Percentiles rank a stretch among this genome's conserved stretches.
Evolutionary conservation across 1,140 invertebrate genomes (phyloP).

Genomic region (Druon quercuslanigerum): DNA sequence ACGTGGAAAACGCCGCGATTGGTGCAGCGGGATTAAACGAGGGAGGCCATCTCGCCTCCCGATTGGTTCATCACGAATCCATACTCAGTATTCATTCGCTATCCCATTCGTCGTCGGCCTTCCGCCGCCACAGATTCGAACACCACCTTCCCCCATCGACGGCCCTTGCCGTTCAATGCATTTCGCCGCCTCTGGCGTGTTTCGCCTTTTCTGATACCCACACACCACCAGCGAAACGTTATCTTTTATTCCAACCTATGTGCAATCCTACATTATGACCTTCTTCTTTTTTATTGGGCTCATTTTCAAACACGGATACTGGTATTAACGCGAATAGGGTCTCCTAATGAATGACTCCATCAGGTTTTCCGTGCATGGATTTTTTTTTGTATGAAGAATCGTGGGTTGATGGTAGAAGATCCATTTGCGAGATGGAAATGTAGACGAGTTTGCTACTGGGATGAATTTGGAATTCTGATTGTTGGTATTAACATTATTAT

Average conservation of each 20-base stretch:
- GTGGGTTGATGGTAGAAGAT: too few species aligned
- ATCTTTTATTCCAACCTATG: constrained; percentile 17
- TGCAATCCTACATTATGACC: constrained; percentile 14
- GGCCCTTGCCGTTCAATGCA: constrained; percentile 44
- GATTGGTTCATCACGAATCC: constrained; percentile 61
- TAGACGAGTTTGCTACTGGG: too few species aligned
- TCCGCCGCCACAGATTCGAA: constrained; percentile 43
- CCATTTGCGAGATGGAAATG: too few species aligned
- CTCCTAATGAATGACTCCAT: too few species aligned
- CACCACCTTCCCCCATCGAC: constrained; percentile 47
- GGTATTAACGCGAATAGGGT: too few species aligned
- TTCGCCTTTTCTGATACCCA: constrained; percentile 45
- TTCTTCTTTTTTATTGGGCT: neutral
- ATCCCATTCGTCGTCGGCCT: constrained; percentile 56
- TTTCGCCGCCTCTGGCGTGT: constrained; percentile 48
- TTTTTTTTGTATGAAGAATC: too few species aligned
- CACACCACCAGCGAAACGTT: neutral
- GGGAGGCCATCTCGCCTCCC: constrained; percentile 49
- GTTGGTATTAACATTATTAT: too few species aligned
- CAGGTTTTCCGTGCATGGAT: too few species aligned
- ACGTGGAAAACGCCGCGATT: constrained; percentile 52
- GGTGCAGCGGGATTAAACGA: constrained; percentile 51
- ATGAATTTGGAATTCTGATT: too few species aligned
- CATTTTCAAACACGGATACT: neutral
- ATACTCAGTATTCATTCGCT: constrained; percentile 65